Base-by-base conservation (phyloP, 1,140 invertebrate species). In the Bombus haemorrhoidalis region DNA sequence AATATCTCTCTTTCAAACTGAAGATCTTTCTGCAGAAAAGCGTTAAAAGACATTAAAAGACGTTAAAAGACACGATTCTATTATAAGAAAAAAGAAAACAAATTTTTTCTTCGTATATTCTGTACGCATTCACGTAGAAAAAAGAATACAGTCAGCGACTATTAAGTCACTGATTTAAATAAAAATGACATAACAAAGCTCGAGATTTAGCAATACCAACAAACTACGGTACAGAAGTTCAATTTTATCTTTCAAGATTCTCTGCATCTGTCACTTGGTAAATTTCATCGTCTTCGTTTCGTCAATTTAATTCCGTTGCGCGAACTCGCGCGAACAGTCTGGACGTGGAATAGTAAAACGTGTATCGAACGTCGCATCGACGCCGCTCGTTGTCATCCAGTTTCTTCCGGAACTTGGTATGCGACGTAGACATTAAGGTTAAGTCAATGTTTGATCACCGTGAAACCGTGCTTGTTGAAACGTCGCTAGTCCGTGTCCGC, bases 401-500 rank as follows among this genome's bases (percentile, higher is more conserved):
- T 76, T 71, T 74, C 47, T 88, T 90, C 69, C 71, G 62, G 77
- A 37, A 74, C 41, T 71, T 74, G 22, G 47, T 62, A n/a, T 47
- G 72, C 68, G 66, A 18, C 32, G 43, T 34, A 66, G 28, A 77
- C 83, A 92, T 92, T 91, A 91, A 92, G 90, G 90, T 90, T 90
- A 91, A 69, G 86, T 86, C 79, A 91, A 92, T 91, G 91, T 92
- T 92, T 92, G 91, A 87, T 85, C 85, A 86, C 69, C 71, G 34
- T 62, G 47, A 74, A 57, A 68, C 57, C 71, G 73, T 34, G 78
- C 69, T 28, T 47, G 75, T 85, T 66, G 85, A 68, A 74, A 85
- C 73, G 62, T 75, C 57, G 37, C 72, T 39, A 62, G 34, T 32
- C 62, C 76, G 59, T 53, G 34, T 32, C 68, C 71, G 59, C 73